phyloP scores from a whole-genome alignment of 1,140 invertebrate species.

The Ceratitis capitata region DNA sequence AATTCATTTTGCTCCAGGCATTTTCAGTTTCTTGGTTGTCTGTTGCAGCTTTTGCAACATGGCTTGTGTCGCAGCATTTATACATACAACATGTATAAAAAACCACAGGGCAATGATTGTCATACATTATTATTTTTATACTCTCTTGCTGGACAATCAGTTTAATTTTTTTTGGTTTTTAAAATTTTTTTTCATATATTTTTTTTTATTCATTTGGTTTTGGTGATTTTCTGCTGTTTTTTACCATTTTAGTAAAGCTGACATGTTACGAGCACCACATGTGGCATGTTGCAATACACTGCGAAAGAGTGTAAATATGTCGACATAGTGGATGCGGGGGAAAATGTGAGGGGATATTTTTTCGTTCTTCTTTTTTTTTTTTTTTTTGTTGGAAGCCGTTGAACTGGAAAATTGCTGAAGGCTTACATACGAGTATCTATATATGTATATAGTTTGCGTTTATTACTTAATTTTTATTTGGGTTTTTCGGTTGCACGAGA shows the following conservation, averaged over 20 bases:
- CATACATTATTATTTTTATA: neutral
- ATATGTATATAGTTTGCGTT: too few relatives aligned
- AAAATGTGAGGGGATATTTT: neutral
- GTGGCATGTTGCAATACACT: neutral
- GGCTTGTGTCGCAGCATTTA: too few relatives aligned
- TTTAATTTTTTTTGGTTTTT: neutral
- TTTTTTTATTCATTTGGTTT: too few relatives aligned
- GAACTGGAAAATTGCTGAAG: neutral
- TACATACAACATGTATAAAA: neutral
- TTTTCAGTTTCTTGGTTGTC: neutral
- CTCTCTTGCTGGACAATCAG: neutral
- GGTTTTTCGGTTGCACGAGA: neutral
- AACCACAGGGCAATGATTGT: neutral
- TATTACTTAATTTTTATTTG: neutral
- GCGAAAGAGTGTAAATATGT: neutral
- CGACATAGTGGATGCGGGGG: neutral
- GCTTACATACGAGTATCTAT: too few relatives aligned
- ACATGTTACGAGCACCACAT: constrained; percentile 1
- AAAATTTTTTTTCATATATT: too few relatives aligned
- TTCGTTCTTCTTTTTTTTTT: too few relatives aligned
- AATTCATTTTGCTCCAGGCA: neutral
- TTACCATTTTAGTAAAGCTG: neutral
- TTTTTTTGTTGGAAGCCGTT: too few relatives aligned
- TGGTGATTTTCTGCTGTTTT: too few relatives aligned
- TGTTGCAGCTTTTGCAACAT: too few relatives aligned